Percentiles rank a stretch among this genome's conserved stretches.
Evolutionary conservation across 2,113 vertebrate species (phyloP).

Genomic region (Serilophus lunatus): DNA sequence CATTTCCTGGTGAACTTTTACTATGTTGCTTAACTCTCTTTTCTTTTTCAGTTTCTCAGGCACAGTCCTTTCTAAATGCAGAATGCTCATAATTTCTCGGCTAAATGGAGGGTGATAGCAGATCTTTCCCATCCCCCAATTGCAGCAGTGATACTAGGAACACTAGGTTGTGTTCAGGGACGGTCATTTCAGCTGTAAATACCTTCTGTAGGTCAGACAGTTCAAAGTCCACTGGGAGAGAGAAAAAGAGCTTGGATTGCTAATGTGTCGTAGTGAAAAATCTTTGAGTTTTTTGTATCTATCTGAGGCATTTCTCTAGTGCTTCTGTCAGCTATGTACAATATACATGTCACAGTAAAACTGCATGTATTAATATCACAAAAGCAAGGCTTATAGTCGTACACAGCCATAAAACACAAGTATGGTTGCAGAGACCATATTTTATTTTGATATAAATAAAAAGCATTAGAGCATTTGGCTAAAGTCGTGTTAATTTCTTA

Average conservation of each 20-base stretch:
- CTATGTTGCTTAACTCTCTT: neutral
- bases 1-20: neutral
- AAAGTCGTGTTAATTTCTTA: constrained; percentile 23
- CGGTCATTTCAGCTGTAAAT: neutral
- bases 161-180: neutral
- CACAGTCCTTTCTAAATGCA: neutral
- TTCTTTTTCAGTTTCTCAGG: neutral
- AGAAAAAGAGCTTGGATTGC: neutral
- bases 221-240: neutral
- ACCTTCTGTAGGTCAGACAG: neutral
- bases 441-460: constrained; percentile 23
- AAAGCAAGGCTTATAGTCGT: neutral
- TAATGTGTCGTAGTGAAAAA: neutral
- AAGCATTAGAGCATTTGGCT: neutral
- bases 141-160: neutral
- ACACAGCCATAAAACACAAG: neutral
- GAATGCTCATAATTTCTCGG: neutral
- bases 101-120: neutral
- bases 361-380: neutral
- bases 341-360: neutral
- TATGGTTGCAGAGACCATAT: neutral
- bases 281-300: neutral
- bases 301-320: neutral
- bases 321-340: neutral
- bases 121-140: neutral